These are phyloP conservation scores for Zaprionus camerounensis DNA, from an alignment of 1,140 invertebrate genomes.

Conservation along the genomic window DNA sequence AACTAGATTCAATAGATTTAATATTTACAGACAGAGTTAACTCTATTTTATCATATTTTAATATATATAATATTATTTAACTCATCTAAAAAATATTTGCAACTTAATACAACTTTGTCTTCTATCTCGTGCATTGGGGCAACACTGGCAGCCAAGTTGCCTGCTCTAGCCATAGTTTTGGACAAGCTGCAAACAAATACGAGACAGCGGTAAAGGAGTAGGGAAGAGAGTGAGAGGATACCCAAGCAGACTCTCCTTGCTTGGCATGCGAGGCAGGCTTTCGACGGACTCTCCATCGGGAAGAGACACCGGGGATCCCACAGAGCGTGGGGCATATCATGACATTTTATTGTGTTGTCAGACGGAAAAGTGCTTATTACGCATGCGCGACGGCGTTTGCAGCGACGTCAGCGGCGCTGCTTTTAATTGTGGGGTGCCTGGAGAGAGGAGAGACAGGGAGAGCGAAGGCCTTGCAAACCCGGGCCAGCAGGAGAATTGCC, in stretches of 20 bases:
- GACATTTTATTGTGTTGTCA: conserved; percentile 84
- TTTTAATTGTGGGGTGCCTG: conserved; percentile 79
- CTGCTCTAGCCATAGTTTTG: conserved; percentile 66
- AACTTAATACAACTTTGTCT: background rate
- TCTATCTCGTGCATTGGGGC: background rate
- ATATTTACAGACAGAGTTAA: too few species aligned
- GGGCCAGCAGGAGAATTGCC: conserved; percentile 46
- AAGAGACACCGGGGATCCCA: conserved; percentile 48
- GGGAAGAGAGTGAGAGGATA: background rate
- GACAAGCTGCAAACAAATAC: conserved; percentile 75
- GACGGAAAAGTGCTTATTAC: conserved; percentile 84
- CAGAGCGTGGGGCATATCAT: conserved; percentile 84
- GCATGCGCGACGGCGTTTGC: conserved; percentile 75
- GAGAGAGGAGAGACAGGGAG: conserved; percentile 4
- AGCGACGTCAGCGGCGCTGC: conserved; percentile 49
- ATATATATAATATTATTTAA: too few species aligned
- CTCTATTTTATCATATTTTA: too few species aligned
- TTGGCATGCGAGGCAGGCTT: conserved; percentile 41
- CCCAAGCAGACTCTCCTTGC: conserved; percentile 2
- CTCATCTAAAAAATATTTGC: too few species aligned
- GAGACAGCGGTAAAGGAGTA: background rate
- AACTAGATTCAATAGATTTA: too few species aligned
- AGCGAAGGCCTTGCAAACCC: background rate
- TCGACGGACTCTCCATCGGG: conserved; percentile 1
- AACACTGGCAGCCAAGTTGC: conserved; percentile 14